A percentile compares a stretch with the other conserved stretches of the same genome.
Evolutionary conservation across 2,113 vertebrate species (phyloP).

Genomic region (Scomber scombrus): DNA sequence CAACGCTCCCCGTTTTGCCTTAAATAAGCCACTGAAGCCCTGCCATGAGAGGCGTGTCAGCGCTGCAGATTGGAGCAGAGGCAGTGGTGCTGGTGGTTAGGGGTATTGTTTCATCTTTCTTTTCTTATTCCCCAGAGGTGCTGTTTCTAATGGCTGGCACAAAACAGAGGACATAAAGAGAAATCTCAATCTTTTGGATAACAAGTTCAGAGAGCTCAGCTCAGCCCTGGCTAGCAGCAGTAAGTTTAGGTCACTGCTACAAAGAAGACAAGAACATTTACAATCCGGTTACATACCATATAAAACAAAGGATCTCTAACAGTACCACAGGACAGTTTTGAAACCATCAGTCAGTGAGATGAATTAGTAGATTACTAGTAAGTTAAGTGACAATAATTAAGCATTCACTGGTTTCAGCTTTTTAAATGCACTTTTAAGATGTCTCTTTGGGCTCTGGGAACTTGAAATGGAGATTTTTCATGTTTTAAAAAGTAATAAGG

Average conservation of each 20-base stretch:
- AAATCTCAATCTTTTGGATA: conserved; percentile 17
- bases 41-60: conserved; percentile 37
- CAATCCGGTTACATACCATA: neutral
- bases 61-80: conserved; percentile 2
- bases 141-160: conserved; percentile 55
- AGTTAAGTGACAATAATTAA: neutral
- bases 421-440: too few species aligned
- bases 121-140: conserved; percentile 16
- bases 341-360: too few species aligned
- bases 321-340: neutral
- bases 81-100: conserved; percentile 7
- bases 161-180: conserved; percentile 27
- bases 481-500: too few species aligned
- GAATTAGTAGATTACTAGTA: neutral
- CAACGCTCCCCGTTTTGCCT: conserved; percentile 33
- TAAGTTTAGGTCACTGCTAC: conserved; percentile 19
- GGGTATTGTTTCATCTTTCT: conserved; percentile 51
- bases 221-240: neutral
- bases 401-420: too few species aligned
- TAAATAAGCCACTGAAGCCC: conserved; percentile 44
- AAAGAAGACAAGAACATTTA: neutral
- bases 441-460: too few species aligned
- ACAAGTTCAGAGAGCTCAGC: conserved; percentile 28
- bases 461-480: too few species aligned
- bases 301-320: neutral